A percentile compares a stretch with the other conserved stretches of the same genome.
Evolutionary conservation across 2,888 invertebrate genomes (phyloP).

Genomic region (Argyresthia albistria): DNA sequence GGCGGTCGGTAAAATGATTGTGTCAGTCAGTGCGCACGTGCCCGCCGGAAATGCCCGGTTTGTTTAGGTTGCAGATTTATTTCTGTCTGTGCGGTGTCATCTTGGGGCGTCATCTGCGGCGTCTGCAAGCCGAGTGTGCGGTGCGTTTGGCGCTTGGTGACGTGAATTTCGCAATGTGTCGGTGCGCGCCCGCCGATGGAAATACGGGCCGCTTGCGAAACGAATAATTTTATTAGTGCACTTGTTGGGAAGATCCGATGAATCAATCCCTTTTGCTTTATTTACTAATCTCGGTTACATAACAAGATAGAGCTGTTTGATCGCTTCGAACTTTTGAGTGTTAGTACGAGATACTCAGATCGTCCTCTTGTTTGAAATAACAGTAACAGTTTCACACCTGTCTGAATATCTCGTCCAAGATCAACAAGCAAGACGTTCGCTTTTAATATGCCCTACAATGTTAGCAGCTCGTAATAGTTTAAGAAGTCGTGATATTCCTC

Average conservation of each 20-base stretch:
- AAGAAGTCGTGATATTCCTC: background rate
- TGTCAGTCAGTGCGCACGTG: constrained; percentile 52
- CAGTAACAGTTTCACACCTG: constrained; percentile 34
- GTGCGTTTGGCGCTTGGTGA: constrained; percentile 48
- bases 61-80: constrained; percentile 67
- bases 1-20: constrained; percentile 28
- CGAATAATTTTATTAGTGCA: constrained; percentile 14
- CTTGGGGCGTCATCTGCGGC: constrained; percentile 61
- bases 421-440: constrained; percentile 27
- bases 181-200: constrained; percentile 34
- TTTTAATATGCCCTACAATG: constrained; percentile 7
- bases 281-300: background rate
- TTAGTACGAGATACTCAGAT: background rate
- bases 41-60: constrained; percentile 60
- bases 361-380: constrained; percentile 17
- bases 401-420: constrained; percentile 35
- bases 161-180: constrained; percentile 45
- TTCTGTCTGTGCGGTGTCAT: constrained; percentile 58
- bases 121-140: constrained; percentile 27
- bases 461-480: background rate
- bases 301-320: background rate
- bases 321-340: background rate
- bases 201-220: constrained; percentile 34
- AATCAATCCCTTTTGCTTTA: background rate
- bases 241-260: constrained; percentile 5